Base-by-base conservation (phyloP, 2,888 invertebrate genomes). In the Isoperla grammatica region DNA sequence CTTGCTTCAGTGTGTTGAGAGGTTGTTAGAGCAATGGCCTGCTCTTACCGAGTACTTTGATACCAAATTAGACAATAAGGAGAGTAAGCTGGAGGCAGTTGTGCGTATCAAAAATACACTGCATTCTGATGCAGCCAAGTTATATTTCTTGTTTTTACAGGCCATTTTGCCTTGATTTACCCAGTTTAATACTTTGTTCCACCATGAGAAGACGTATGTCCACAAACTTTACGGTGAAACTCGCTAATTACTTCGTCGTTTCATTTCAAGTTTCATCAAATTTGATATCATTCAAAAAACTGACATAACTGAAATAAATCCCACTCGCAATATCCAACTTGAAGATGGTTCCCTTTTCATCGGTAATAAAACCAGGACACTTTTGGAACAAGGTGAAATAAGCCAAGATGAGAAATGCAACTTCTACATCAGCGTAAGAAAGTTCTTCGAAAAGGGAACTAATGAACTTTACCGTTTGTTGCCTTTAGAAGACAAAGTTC, bases 1-100 rank as follows among this genome's bases (percentile, higher is more conserved):
- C 11, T 15, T 50, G 9, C 22, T 50, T n/a, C 50, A 50, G 50
- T 50, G 50, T 50, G 50, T 50, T 17, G 50, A 50, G 35, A 15
- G n/a, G 13, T 22, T 50, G 8, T 12, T 50, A 11, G 22, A 50
- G n/a, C 50, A 50, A 35, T 50, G 50, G 50, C 2, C 50, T 50
- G 50, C 50, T 29, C 50, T 50, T 3, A 20, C n/a, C 5, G 23
- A 50, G 22, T 50, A 50, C 13, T 50, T 22, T 20, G 23, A 50
- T 12, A 5, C 23, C 1, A n/a, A n/a, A n/a, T 2, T 50, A 4
- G 22, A 22, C n/a, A n/a, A 5, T 9, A 50, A 50, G 35, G 50
- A 50, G n/a, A 50, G 50, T 12, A 22, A 12, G 8, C 9, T n/a
- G n/a, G 50, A 50, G 11, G 23, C 22, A 20, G 50, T 50, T 12